Percentiles rank a stretch among this genome's conserved stretches.
Conservation (phyloP, 2,888 invertebrate species). For the Drosophila seclusa region DNA sequence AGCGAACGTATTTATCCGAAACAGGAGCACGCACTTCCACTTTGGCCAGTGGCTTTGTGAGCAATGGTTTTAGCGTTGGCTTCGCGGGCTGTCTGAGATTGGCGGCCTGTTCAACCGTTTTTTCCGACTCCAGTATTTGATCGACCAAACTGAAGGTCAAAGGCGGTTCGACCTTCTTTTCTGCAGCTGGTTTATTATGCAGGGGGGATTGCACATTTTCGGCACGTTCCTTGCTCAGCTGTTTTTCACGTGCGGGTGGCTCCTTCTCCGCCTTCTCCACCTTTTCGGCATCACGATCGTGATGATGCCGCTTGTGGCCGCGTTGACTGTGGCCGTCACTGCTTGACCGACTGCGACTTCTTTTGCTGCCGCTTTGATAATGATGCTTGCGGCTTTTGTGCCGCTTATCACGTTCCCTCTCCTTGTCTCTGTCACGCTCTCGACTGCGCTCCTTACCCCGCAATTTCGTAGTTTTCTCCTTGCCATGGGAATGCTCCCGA, state of each 20-base stretch:
- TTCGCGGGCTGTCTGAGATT: constrained; percentile 70
- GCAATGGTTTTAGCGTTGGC: constrained; percentile 27
- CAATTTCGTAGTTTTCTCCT: constrained; percentile 24
- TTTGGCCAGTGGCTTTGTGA: constrained; percentile 10
- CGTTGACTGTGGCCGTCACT: constrained; percentile 79
- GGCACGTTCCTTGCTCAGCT: constrained; percentile 26
- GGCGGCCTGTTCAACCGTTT: constrained; percentile 84
- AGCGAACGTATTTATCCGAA: constrained; percentile 68
- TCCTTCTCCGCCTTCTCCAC: constrained; percentile 61
- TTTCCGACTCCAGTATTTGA: constrained; percentile 84
- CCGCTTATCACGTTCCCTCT: constrained; percentile 66
- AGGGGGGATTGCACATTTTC: constrained; percentile 32
- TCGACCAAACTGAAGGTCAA: constrained; percentile 81
- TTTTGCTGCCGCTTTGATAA: constrained; percentile 73
- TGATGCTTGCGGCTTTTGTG: constrained; percentile 80
- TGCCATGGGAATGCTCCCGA: constrained; percentile 30
- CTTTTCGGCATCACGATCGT: constrained; percentile 49
- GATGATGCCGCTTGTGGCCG: constrained; percentile 65
- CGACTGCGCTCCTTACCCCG: constrained; percentile 62
- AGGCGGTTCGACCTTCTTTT: constrained; percentile 51
- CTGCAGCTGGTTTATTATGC: constrained; percentile 46
- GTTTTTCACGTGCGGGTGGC: constrained; percentile 30
- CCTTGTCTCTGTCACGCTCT: constrained; percentile 64
- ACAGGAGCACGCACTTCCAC: constrained; percentile 8
- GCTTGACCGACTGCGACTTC: constrained; percentile 81